These are phyloP conservation scores for Phataginus tricuspis DNA, from an alignment of 2,797 vertebrate species.

Conservation along the genomic window DNA sequence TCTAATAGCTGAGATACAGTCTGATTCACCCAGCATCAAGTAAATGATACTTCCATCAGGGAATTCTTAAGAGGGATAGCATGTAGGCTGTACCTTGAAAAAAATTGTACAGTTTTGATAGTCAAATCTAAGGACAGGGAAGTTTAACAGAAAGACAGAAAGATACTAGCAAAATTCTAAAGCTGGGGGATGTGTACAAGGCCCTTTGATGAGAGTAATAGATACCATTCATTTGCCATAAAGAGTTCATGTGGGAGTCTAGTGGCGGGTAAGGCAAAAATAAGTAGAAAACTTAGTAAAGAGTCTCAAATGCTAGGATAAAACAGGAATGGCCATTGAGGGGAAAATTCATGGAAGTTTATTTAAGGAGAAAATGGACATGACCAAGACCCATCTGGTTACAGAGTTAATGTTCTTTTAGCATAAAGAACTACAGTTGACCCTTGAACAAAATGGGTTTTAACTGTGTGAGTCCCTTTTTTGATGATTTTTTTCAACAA, in stretches of 20 bases:
- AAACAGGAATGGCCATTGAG: not conserved
- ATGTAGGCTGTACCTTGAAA: not conserved
- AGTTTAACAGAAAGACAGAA: not conserved
- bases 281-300: constrained; percentile 2
- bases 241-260: not conserved
- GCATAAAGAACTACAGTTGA: not conserved
- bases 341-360: not conserved
- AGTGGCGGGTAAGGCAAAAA: not conserved
- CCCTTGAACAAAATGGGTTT: no score
- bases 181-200: not conserved
- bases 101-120: not conserved
- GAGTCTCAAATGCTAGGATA: not conserved
- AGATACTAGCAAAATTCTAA: not conserved
- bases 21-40: not conserved
- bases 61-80: not conserved
- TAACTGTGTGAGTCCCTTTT: no score
- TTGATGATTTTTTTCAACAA: no score
- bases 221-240: not conserved
- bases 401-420: not conserved
- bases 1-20: not conserved
- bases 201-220: not conserved
- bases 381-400: not conserved
- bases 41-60: not conserved
- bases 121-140: not conserved
- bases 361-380: not conserved